Evolutionary conservation across 1,140 invertebrate genomes (phyloP), one percentile per base, ranked within the genome.

Genomic region (Papilio polyxenes): DNA sequence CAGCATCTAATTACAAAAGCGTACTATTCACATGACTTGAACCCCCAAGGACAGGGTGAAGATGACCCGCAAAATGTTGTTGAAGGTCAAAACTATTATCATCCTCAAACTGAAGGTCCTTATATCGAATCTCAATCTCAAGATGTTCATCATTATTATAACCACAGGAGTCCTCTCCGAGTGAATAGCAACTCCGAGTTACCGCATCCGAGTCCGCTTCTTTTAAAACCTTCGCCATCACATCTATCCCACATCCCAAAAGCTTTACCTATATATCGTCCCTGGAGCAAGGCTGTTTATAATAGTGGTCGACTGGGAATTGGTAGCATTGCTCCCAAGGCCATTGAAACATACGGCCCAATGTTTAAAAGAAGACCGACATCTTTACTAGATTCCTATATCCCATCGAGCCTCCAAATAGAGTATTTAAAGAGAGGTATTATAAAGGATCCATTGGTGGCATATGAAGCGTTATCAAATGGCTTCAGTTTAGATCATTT

Each of bases 371-470:
- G 90, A 40, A 89, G 92, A 59, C 94, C 94, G 20, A 89, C 86
- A 1, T 95, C 94, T 7, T 86, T 95, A 56, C 79, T 95, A 20
- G 94, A 95, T 72, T 95, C 94, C 6, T 95, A 95, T 72, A 92
- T 95, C 48, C 94, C 94, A 56, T 95, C 94, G 9, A 89, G 89
- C 20, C 75, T 95, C 37, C 94, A 95, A 83, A 81, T 94, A 53
- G 94, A 95, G 82, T 95, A 95, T 77, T 76, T 95, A 74, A 95
- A 94, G 75, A 85, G 93, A 87, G 94, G 94, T 53, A 89, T 90
- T 40, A 89, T 88, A 6, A 95, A 94, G 80, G 93, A 95, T 83
- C 92, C 94, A n/a, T 65, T 92, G 20, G 82, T 88, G 0, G 89
- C 92, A 7, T 95, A 94, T 74, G 94, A 95, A 48, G 90, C 92